Evolutionary conservation across 2,113 vertebrate species (phyloP).

Genomic region (Oncorhynchus tshawytscha): DNA sequence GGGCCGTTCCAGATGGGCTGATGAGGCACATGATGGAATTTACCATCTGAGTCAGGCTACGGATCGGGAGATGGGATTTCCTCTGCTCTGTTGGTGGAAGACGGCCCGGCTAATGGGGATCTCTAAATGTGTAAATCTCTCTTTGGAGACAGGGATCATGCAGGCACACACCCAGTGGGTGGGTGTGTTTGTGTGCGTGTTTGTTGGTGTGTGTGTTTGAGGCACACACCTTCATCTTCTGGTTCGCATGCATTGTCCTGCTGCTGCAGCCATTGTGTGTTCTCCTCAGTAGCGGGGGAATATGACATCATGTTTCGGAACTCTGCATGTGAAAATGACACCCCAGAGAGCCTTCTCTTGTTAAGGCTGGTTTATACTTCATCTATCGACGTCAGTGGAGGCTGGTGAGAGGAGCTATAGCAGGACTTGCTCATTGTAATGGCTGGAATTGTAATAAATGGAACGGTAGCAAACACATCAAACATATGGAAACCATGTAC

Average conservation of each 20-base stretch:
- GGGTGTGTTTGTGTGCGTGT: not conserved
- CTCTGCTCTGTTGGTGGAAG: slow-evolving; percentile 49
- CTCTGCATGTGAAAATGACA: slow-evolving; percentile 50
- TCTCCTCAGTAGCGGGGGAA: slow-evolving; percentile 48
- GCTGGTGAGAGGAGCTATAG: too few relatives aligned
- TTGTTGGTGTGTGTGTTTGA: too few relatives aligned
- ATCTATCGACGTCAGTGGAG: too few relatives aligned
- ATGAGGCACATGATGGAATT: slow-evolving; percentile 18
- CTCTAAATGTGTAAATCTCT: slow-evolving; percentile 48
- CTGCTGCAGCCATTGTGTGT: slow-evolving; percentile 45
- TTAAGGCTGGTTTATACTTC: too few relatives aligned
- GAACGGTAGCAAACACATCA: too few relatives aligned
- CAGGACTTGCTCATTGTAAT: too few relatives aligned
- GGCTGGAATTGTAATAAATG: too few relatives aligned
- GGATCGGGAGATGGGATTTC: slow-evolving; percentile 54
- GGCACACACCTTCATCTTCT: slow-evolving; percentile 55
- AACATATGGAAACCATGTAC: too few relatives aligned
- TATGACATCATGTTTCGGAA: slow-evolving; percentile 58
- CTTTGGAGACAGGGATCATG: slow-evolving; percentile 2
- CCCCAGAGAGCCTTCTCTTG: slow-evolving; percentile 44
- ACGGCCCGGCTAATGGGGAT: slow-evolving; percentile 39
- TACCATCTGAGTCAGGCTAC: slow-evolving; percentile 1
- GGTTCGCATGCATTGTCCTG: slow-evolving; percentile 40
- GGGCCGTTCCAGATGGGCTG: slow-evolving; percentile 24
- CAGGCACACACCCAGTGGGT: not conserved